Conservation (phyloP, 2,113 vertebrate genomes). For the Passer montanus region DNA sequence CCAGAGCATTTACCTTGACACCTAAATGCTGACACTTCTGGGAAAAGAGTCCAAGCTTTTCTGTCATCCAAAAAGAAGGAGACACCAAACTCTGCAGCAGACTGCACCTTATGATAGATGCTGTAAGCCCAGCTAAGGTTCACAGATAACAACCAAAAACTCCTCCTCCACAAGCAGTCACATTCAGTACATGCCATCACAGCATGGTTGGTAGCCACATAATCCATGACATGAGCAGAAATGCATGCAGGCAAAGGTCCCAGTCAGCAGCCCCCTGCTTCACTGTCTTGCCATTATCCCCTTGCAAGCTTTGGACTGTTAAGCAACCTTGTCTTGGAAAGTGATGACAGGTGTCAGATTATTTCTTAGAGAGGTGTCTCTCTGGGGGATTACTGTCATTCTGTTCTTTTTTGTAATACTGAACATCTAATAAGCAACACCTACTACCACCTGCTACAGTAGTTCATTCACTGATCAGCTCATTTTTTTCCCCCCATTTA, state of each 20-base stretch:
- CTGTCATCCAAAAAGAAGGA: background rate
- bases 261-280: background rate
- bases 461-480: constrained; percentile 49
- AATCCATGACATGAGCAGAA: background rate
- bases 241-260: background rate
- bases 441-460: constrained; percentile 60
- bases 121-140: background rate
- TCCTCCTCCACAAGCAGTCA: background rate
- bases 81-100: background rate
- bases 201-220: background rate
- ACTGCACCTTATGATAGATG: background rate
- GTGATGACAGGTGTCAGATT: background rate
- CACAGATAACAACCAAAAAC: background rate
- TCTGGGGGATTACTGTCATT: background rate
- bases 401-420: constrained; percentile 27
- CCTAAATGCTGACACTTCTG: background rate
- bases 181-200: background rate
- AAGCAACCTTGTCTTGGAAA: background rate
- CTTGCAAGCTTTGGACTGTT: background rate
- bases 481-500: background rate
- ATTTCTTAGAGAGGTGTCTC: constrained; percentile 20
- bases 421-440: constrained; percentile 64
- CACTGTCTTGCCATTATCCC: background rate
- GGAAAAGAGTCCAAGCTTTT: background rate
- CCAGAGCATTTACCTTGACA: background rate